Evolutionary conservation across 2,797 vertebrate genomes (phyloP), one percentile per base, ranked within the genome.

Genomic region (Ficedula albicollis): DNA sequence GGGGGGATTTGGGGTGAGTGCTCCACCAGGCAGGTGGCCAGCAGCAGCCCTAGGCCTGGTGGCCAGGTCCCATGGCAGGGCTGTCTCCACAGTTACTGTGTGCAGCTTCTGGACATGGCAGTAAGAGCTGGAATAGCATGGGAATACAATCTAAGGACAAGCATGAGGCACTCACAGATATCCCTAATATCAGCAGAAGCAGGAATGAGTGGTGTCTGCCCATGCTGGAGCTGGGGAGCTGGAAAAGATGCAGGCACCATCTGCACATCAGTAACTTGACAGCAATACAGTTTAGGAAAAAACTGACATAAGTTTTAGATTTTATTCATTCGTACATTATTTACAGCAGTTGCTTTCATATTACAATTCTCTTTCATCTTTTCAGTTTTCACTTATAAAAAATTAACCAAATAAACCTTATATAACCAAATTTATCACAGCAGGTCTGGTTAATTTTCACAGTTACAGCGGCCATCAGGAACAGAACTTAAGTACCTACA

Each of bases 251-350:
- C 7, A 27, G 77, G 83, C 68, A 85, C 56, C 11, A 29, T 59
- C 84, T 88, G 88, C 92, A 73, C 84, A 48, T 32, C 59, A 82
- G 69, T 82, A 83, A 52, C 79, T 92, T 51, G 25, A 93, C 96
- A 97, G 95, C 94, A 83, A 76, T 86, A 90, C 87, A 92, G 94
- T 91, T 97, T 94, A 90, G 81, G 95, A 97, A 97, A 97, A 92
- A 97, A 97, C 92, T 80, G 97, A 79, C 97, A 94, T 97, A 98
- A 98, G 97, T 98, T 98, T 98, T 97, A 98, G 98, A 91, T 96
- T 97, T 97, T 98, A 98, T 99, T 99, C 98, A 98, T 99, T 97
- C 97, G 97, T 98, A 98, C 98, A 98, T 94, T 99, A 99, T 99
- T 98, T 99, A 99, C 99, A 99, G 98, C 98, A 98, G 98, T 98